These are phyloP conservation scores for Tetrax tetrax DNA, from an alignment of 2,113 vertebrate genomes.

Conservation along the genomic window DNA sequence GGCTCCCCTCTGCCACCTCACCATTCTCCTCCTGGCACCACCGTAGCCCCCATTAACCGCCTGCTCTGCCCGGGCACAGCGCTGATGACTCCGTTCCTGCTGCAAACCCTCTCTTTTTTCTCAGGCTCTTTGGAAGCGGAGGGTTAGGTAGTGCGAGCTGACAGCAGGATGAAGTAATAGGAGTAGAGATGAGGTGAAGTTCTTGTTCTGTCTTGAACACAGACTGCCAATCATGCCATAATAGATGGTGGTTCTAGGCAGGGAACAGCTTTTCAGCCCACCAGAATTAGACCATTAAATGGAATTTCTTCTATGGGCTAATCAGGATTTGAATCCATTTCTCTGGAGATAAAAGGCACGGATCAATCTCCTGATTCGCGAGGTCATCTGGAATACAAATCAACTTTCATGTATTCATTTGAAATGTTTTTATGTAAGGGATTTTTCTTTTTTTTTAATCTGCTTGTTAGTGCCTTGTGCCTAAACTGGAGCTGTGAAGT, in stretches of 20 bases:
- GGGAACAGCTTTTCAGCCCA: constrained; percentile 48
- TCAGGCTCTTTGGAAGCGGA: constrained; percentile 43
- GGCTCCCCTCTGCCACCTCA: background rate
- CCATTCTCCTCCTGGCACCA: background rate
- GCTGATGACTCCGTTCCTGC: background rate
- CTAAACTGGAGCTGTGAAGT: constrained; percentile 40
- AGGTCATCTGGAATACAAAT: constrained; percentile 54
- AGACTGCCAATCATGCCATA: constrained; percentile 55
- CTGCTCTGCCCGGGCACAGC: background rate
- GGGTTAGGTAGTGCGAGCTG: constrained; percentile 16
- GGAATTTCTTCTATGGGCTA: constrained; percentile 58
- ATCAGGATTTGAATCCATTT: constrained; percentile 44
- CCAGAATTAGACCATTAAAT: constrained; percentile 52
- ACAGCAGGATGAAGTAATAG: constrained; percentile 54
- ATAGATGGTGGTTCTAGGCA: constrained; percentile 46
- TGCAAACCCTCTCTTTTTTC: background rate
- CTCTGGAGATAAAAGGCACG: constrained; percentile 44
- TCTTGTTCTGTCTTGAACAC: constrained; percentile 52
- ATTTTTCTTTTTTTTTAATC: background rate
- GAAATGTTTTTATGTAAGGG: constrained; percentile 37
- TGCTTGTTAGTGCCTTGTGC: constrained; percentile 10
- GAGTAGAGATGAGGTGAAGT: constrained; percentile 54
- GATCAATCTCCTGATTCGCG: constrained; percentile 24
- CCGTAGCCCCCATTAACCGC: background rate
- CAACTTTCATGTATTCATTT: constrained; percentile 32